Evolutionary conservation across 2,888 invertebrate genomes (phyloP), one percentile per base, ranked within the genome.

Genomic region (Ormyrus labotus): DNA sequence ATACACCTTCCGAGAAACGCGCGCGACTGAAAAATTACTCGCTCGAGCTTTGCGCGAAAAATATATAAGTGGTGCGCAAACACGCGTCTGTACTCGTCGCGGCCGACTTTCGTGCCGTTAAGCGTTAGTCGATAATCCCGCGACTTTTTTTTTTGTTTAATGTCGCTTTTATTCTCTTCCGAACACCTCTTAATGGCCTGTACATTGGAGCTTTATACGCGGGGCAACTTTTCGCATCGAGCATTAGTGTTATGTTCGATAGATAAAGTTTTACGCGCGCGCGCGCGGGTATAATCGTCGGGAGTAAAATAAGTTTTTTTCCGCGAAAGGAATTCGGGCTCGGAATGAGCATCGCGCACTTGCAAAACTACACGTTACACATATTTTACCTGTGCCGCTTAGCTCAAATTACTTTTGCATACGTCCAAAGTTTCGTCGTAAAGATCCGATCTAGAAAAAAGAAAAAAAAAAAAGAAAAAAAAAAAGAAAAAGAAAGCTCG

Each of bases 51-150:
- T 45, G 45, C 70, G 53, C 34, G 13, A 0, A 11, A 6, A 50
- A 45, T 5, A 45, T 5, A 11, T 8, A 69, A 69, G 47, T 47
- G 10, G 57, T 47, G 55, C 57, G 70, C 60, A 70, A 70, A 70
- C 60, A 60, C 50, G n/a, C 7, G 45, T 5, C 34, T 55, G 13
- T 13, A 34, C 34, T 34, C 10, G 10, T 55, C 19, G 53, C 55
- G 4, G 11, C 11, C 61, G 9, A 47, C 13, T 45, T 64, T 73
- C 70, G 64, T 50, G 70, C n/a, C 65, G 80, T 65, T 75, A 80
- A 80, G 65, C 80, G 80, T 70, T 79, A 73, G 55, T 79, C 79
- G 79, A 79, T 79, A 79, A 79, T 79, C 79, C 8, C 45, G 57
- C 3, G 34, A 34, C 6, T n/a, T 19, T 13, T 13, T 53, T 53